Evolutionary conservation across 2,113 vertebrate species (phyloP), one percentile per base, ranked within the genome.

Genomic region (Mesembrinibis cayennensis): DNA sequence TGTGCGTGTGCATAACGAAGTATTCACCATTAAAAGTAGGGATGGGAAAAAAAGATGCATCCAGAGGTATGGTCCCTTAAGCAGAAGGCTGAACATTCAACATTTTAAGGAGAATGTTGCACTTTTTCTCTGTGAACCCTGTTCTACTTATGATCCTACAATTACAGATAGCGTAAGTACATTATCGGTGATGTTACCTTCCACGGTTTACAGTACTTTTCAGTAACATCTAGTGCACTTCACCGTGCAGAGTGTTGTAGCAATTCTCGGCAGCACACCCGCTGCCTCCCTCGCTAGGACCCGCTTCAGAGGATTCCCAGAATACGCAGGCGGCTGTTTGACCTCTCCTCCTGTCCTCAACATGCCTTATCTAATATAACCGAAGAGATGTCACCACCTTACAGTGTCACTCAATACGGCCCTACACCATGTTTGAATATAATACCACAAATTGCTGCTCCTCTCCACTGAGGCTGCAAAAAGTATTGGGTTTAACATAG

Each of bases 261-360:
- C 29, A 47, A 53, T 53, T 88, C 66, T 4, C 0, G 1, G 76
- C 94, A 77, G 93, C 65, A 25, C 21, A 29, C 4, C 13, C 10
- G 0, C 63, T 23, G 80, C 38, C 55, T 90, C 55, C 50, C 71
- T 45, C 7, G 1, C 66, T 78, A 71, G 47, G 73, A 62, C 59
- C 25, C 4, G 5, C 26, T 40, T 67, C 76, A 76, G 87, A 86
- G 73, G 69, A 73, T 83, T 76, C 93, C 83, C 93, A 93, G 97
- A 96, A 96, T 56, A 88, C 27, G 15, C 45, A 81, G 11, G 13
- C 50, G 87, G 85, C 71, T 92, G 71, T 82, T 65, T 93, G 95
- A 94, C 77, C 89, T 93, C 73, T 89, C 91, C 91, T 78, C 61
- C 87, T 67, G 76, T 93, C 82, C 71, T 90, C 88, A 93, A 16